A percentile compares a stretch with the other conserved stretches of the same genome.
Evolutionary conservation across 2,797 vertebrate species (phyloP).

Genomic region (Sebastolobus altivelis): DNA sequence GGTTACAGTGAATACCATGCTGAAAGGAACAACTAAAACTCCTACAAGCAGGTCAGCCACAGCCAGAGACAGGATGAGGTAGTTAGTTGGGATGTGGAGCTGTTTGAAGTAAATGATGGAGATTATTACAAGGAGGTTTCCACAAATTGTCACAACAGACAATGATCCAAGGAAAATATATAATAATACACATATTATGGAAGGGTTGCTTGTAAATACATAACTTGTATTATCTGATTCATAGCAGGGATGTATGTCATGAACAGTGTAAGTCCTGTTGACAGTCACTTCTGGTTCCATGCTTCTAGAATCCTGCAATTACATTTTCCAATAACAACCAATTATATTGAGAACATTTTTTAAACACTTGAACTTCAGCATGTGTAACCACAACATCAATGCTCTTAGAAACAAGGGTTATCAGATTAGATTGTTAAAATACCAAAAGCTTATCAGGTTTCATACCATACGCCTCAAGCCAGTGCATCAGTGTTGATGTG

Average conservation of each 20-base stretch:
- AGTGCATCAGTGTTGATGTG: too few relatives aligned
- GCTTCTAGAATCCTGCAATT: not conserved
- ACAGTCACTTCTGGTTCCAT: not conserved
- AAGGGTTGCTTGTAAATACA: constrained; percentile 26
- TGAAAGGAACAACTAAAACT: constrained; percentile 41
- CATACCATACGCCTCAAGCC: too few relatives aligned
- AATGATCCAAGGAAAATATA: constrained; percentile 37
- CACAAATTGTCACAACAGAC: constrained; percentile 40
- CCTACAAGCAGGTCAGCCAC: constrained; percentile 54
- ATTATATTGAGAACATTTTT: too few relatives aligned
- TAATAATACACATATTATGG: constrained; percentile 20
- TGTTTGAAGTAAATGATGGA: constrained; percentile 58
- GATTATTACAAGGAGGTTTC: constrained; percentile 56
- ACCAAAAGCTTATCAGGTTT: too few relatives aligned
- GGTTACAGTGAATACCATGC: constrained; percentile 59
- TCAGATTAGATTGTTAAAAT: too few relatives aligned
- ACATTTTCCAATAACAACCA: too few relatives aligned
- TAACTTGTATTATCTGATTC: constrained; percentile 2
- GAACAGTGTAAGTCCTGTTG: not conserved
- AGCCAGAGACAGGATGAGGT: constrained; percentile 54
- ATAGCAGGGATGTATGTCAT: constrained; percentile 24
- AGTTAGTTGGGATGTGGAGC: constrained; percentile 61
- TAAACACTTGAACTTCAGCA: too few relatives aligned
- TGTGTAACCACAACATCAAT: too few relatives aligned
- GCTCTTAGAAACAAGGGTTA: too few relatives aligned